Conservation (phyloP, 2,797 vertebrate species). For the Rhinogobio ventralis region DNA sequence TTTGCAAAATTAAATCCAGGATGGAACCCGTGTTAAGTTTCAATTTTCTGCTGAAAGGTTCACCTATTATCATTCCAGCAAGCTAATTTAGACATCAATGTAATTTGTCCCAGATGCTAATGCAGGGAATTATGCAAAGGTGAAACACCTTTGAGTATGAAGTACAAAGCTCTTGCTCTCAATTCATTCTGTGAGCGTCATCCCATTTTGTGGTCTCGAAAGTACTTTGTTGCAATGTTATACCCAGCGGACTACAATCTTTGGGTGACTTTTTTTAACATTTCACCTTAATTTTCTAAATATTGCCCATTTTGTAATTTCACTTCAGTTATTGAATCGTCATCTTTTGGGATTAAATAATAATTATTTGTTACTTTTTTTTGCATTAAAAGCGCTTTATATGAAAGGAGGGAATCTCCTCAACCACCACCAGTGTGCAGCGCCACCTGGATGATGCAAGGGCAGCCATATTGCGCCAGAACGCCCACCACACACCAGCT, state of each 20-base stretch:
- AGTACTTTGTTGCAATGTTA: neutral
- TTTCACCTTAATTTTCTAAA: neutral
- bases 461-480: too few relatives aligned
- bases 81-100: constrained; percentile 17
- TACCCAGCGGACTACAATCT: neutral
- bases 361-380: too few relatives aligned
- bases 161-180: constrained; percentile 4
- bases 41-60: constrained; percentile 22
- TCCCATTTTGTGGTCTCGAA: constrained; percentile 1
- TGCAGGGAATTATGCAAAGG: constrained; percentile 4
- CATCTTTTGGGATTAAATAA: neutral
- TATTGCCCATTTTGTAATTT: neutral
- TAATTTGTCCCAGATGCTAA: constrained; percentile 27
- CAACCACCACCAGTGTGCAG: too few relatives aligned
- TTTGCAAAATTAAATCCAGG: constrained; percentile 21
- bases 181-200: neutral
- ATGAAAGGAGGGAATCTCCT: too few relatives aligned
- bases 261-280: neutral
- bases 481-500: too few relatives aligned
- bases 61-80: constrained; percentile 24
- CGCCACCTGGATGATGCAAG: too few relatives aligned
- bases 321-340: neutral
- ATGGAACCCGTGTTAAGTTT: constrained; percentile 15
- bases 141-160: constrained; percentile 1
- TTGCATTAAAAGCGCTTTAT: too few relatives aligned